phyloP scores from a whole-genome alignment of 2,888 invertebrate species.

The Sinhomidia bicolor region DNA sequence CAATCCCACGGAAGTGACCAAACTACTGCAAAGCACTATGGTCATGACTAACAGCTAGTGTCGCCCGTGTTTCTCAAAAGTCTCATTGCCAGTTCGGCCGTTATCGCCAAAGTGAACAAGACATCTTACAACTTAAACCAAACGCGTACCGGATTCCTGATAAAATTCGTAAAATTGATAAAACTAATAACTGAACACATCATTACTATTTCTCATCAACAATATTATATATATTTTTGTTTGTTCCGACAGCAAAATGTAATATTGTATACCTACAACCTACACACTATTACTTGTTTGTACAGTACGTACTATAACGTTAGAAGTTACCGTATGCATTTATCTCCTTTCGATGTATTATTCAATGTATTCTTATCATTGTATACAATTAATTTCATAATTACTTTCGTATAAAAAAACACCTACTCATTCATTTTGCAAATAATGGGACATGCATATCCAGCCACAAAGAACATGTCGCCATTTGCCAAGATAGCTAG shows the following conservation, averaged over 20 bases:
- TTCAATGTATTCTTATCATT: neutral
- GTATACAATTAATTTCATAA: neutral
- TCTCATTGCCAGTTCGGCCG: neutral
- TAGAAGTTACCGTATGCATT: neutral
- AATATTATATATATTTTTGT: neutral
- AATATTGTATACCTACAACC: neutral
- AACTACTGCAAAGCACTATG: constrained; percentile 42
- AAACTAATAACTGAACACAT: neutral
- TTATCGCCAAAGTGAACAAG: neutral
- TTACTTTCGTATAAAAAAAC: neutral
- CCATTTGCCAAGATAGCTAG: neutral
- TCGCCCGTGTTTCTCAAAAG: neutral
- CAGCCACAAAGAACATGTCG: neutral
- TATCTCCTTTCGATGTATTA: neutral
- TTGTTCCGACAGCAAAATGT: neutral
- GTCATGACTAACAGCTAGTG: constrained; percentile 50
- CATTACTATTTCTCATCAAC: neutral
- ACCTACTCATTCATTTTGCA: neutral
- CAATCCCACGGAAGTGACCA: constrained; percentile 58
- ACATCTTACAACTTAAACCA: neutral
- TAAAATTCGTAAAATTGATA: neutral
- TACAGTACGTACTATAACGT: too few species aligned
- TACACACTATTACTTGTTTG: neutral
- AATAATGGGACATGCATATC: neutral
- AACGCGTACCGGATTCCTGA: neutral